phyloP scores from a whole-genome alignment of 1,140 invertebrate species.

The Tetramorium alpestre region DNA sequence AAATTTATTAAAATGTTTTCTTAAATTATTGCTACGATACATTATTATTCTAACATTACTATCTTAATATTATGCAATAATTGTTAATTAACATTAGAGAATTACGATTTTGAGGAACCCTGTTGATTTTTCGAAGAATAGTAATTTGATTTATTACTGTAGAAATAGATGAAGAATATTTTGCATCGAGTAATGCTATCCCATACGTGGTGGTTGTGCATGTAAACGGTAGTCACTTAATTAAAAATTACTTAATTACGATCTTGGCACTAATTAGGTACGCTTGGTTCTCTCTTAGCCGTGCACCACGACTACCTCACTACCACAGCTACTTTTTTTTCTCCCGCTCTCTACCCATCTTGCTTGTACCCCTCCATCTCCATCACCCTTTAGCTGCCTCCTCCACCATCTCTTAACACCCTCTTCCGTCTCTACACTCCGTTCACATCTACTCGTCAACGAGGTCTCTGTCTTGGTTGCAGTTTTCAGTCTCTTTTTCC shows the following conservation, averaged over 20 bases:
- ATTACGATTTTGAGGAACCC: background rate
- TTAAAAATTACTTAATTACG: constrained; percentile 90
- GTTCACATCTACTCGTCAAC: constrained; percentile 68
- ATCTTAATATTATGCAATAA: background rate
- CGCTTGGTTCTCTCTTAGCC: constrained; percentile 79
- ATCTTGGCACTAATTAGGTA: constrained; percentile 88
- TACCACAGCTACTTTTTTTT: constrained; percentile 61
- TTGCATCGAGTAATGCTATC: constrained; percentile 74
- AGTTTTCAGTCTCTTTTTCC: constrained; percentile 68
- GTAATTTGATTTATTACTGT: constrained; percentile 71
- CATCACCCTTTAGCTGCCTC: constrained; percentile 67
- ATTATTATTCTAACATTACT: background rate
- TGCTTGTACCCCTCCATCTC: constrained; percentile 62
- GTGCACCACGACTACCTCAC: constrained; percentile 75
- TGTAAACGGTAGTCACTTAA: constrained; percentile 86
- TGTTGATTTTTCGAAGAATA: constrained; percentile 72
- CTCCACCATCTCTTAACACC: constrained; percentile 69
- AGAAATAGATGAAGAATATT: constrained; percentile 73
- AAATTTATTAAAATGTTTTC: background rate
- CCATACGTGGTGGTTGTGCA: constrained; percentile 77
- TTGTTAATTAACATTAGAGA: background rate
- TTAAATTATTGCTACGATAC: background rate
- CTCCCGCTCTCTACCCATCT: constrained; percentile 74
- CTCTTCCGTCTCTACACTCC: constrained; percentile 60
- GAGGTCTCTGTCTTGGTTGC: constrained; percentile 74